Percentiles rank a stretch among this genome's conserved stretches.
phyloP scores from a whole-genome alignment of 2,113 vertebrate genomes.

The Elephas maximus region DNA sequence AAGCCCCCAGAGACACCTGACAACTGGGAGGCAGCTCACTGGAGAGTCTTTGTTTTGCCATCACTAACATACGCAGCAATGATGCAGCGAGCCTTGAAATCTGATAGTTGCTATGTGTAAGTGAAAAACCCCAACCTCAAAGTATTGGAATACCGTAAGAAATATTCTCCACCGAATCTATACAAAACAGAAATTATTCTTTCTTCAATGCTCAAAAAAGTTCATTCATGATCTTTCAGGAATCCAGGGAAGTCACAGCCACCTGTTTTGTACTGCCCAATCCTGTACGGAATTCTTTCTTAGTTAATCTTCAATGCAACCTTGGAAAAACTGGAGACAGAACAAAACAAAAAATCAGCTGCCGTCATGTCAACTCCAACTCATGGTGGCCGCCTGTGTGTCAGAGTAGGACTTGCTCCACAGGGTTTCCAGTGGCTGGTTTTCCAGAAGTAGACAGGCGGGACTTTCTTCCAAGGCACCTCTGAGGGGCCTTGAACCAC shows the following conservation, averaged over 20 bases:
- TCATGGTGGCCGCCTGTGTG: neutral
- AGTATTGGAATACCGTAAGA: constrained; percentile 12
- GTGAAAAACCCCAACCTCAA: constrained; percentile 40
- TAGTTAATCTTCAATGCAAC: neutral
- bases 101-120: neutral
- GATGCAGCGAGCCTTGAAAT: neutral
- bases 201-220: neutral
- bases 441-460: neutral
- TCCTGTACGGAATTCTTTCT: neutral
- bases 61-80: neutral
- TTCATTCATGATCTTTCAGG: neutral
- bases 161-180: neutral
- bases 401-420: neutral
- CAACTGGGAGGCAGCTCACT: neutral
- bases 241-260: neutral
- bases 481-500: neutral
- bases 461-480: neutral
- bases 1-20: neutral
- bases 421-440: neutral
- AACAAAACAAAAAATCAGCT: neutral
- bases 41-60: neutral
- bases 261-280: rapidly evolving
- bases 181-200: neutral
- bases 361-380: neutral
- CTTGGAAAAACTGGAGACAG: neutral